A percentile compares a stretch with the other conserved stretches of the same genome.
Evolutionary conservation across 2,113 vertebrate genomes (phyloP).

Genomic region (Meles meles): DNA sequence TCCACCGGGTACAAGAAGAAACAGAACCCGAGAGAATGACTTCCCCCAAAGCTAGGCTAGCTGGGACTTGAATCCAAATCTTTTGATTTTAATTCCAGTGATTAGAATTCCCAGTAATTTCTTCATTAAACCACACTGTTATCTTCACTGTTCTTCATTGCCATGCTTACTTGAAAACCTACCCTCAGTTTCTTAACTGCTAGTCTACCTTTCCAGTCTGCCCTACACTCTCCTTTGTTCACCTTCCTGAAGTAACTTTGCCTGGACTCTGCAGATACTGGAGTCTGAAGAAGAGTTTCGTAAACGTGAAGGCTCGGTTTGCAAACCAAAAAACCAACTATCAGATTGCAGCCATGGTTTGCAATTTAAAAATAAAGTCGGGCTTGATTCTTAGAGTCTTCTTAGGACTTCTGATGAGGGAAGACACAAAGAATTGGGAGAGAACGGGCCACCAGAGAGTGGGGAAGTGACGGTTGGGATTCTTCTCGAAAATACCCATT

Average conservation of each 20-base stretch:
- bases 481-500: not conserved
- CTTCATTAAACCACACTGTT: not conserved
- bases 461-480: too few relatives aligned
- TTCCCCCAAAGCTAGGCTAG: not conserved
- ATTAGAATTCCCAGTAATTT: not conserved
- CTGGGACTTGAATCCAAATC: conserved; percentile 13
- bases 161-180: not conserved
- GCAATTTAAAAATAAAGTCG: not conserved
- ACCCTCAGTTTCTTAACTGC: not conserved
- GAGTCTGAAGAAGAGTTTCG: not conserved
- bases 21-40: not conserved
- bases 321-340: not conserved
- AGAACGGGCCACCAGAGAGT: not conserved
- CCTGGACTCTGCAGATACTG: not conserved
- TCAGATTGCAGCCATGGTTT: not conserved
- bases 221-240: not conserved
- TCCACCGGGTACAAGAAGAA: not conserved
- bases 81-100: conserved; percentile 19
- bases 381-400: not conserved
- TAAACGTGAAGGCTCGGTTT: not conserved
- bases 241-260: not conserved
- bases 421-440: not conserved
- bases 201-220: not conserved
- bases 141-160: not conserved
- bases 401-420: not conserved